Percentiles rank a stretch among this genome's conserved stretches.
These are phyloP conservation scores for Sitta europaea DNA, from an alignment of 2,113 vertebrate species.

Conservation along the genomic window DNA sequence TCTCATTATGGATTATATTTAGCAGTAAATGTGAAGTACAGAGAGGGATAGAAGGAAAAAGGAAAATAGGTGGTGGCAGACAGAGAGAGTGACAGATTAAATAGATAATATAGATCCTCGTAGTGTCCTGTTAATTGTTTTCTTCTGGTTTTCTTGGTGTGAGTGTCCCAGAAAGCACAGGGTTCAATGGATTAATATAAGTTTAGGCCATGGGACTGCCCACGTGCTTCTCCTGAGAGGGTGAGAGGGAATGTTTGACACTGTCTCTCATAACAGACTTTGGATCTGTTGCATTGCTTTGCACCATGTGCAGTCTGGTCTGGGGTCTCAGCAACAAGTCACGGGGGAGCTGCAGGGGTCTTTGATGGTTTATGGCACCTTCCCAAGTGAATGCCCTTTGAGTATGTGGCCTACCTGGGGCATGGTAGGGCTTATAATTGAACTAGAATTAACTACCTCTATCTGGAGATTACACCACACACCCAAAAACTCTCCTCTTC, in stretches of 20 bases:
- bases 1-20: neutral
- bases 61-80: neutral
- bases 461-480: too few relatives aligned
- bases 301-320: too few relatives aligned
- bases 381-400: neutral
- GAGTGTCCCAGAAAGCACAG: neutral
- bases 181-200: neutral
- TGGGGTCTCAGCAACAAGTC: fast-evolving
- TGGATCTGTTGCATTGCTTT: fast-evolving
- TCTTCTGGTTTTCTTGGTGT: neutral
- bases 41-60: neutral
- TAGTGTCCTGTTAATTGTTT: neutral
- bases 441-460: too few relatives aligned
- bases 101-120: neutral
- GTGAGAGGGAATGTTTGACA: neutral
- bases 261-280: too few relatives aligned
- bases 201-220: too few relatives aligned
- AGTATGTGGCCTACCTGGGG: neutral
- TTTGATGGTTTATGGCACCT: neutral
- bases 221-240: neutral
- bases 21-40: neutral
- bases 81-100: neutral
- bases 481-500: neutral
- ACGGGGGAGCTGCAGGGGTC: fast-evolving
- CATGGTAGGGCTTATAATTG: too few relatives aligned